Conservation (phyloP, 2,797 vertebrate species). For the Micrastur ruficollis region DNA sequence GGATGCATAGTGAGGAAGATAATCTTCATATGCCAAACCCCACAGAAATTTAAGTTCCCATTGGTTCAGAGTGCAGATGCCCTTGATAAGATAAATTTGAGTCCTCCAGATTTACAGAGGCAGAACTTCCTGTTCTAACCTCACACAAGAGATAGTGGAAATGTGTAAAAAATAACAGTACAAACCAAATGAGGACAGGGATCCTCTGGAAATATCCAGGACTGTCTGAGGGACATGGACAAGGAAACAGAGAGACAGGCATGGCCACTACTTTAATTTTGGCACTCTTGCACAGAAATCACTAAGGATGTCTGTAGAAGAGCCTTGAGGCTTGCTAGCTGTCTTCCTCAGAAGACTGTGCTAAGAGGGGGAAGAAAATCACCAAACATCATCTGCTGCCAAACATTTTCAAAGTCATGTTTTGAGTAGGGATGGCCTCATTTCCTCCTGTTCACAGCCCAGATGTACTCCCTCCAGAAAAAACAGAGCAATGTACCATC, state of each 20-base stretch:
- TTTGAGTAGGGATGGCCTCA: slow-evolving; percentile 36
- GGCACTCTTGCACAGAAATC: neutral
- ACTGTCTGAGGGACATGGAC: neutral
- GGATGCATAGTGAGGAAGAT: neutral
- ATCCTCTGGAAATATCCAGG: neutral
- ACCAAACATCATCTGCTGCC: neutral
- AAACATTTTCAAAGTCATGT: neutral
- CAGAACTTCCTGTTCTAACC: neutral
- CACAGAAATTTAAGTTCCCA: neutral
- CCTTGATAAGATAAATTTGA: neutral
- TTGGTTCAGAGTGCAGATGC: neutral
- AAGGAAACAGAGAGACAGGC: neutral
- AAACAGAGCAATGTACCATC: slow-evolving; percentile 25
- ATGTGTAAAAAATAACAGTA: neutral
- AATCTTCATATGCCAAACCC: neutral
- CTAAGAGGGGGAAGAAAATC: neutral
- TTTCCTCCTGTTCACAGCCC: slow-evolving; percentile 31
- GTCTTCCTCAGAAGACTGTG: neutral
- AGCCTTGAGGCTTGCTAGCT: neutral
- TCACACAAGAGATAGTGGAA: neutral
- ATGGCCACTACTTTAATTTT: neutral
- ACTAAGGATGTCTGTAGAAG: neutral
- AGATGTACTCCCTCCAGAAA: slow-evolving; percentile 41
- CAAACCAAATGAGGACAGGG: neutral
- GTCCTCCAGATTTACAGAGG: neutral